Evolutionary conservation across 1,140 invertebrate species (phyloP).

Genomic region (Callitettix versicolor): DNA sequence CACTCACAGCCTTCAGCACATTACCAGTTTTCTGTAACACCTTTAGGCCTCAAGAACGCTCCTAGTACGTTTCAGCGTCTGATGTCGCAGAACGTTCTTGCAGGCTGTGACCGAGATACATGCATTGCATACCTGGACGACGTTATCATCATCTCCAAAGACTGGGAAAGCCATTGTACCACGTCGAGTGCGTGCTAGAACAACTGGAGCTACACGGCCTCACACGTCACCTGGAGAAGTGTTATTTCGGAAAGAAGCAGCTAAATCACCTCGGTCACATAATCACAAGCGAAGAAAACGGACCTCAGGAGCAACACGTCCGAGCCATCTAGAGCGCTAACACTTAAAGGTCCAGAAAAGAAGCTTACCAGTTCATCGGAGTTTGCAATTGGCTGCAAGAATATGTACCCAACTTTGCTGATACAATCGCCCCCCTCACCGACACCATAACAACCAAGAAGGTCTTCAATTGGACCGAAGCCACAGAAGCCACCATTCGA

Average conservation of each 20-base stretch:
- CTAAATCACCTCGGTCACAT: slow-evolving; percentile 30
- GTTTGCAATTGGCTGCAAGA: slow-evolving; percentile 28
- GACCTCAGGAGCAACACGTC: slow-evolving; percentile 25
- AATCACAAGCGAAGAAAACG: slow-evolving; percentile 28
- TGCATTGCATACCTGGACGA: slow-evolving; percentile 27
- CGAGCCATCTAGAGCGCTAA: slow-evolving; percentile 26
- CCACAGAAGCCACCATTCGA: background rate
- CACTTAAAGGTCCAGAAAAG: slow-evolving; percentile 24
- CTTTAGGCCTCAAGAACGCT: slow-evolving; percentile 31
- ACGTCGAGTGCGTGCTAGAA: slow-evolving; percentile 20
- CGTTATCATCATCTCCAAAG: slow-evolving; percentile 26
- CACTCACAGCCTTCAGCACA: slow-evolving; percentile 19
- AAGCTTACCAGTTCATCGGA: slow-evolving; percentile 23
- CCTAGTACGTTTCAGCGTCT: slow-evolving; percentile 26
- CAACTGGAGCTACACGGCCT: slow-evolving; percentile 23
- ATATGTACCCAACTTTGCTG: slow-evolving; percentile 32
- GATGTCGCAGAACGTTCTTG: slow-evolving; percentile 23
- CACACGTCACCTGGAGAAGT: slow-evolving; percentile 28
- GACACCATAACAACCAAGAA: slow-evolving; percentile 24
- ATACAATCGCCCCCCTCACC: slow-evolving; percentile 26
- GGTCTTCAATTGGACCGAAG: slow-evolving; percentile 13
- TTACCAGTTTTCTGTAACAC: slow-evolving; percentile 28
- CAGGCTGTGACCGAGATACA: slow-evolving; percentile 7
- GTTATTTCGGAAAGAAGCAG: slow-evolving; percentile 26
- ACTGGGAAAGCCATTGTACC: background rate